Conservation (phyloP, 2,797 vertebrate genomes). For the Tachyglossus aculeatus region DNA sequence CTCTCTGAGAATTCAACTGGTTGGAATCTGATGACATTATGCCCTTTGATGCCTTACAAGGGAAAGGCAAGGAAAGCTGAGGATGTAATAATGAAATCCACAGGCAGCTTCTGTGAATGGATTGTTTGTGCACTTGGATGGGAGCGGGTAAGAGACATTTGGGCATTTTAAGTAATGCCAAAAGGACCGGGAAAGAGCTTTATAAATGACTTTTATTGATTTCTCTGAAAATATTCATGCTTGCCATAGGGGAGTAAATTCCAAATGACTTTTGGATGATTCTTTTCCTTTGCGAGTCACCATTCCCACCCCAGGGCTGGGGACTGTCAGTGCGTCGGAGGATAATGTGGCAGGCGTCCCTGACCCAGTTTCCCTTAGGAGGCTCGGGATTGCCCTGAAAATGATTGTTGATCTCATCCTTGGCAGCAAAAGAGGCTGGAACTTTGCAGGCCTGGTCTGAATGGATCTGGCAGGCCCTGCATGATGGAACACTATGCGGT, state of each 20-base stretch:
- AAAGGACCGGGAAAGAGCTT: conserved; percentile 47
- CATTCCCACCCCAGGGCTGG: no score
- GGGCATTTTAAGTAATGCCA: conserved; percentile 40
- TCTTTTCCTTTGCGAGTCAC: no score
- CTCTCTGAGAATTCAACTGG: no score
- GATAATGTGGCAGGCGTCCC: no score
- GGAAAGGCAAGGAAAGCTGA: no score
- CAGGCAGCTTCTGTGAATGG: conserved; percentile 18
- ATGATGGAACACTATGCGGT: neutral
- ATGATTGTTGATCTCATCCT: neutral
- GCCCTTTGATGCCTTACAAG: no score
- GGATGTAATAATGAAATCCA: no score
- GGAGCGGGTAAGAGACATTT: conserved; percentile 48
- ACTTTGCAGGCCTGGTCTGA: neutral
- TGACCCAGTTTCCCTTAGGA: neutral
- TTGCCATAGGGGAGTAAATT: conserved; percentile 37
- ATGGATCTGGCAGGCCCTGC: conserved; percentile 18
- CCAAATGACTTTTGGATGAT: no score
- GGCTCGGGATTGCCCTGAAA: conserved; percentile 30
- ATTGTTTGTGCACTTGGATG: conserved; percentile 24
- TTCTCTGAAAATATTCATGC: conserved; percentile 30
- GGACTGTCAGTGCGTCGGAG: no score
- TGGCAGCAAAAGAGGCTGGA: conserved; percentile 31
- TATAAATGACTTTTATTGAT: conserved; percentile 56
- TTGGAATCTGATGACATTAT: no score